These are phyloP conservation scores for Microtus ochrogaster DNA, from an alignment of 2,113 vertebrate species.

Conservation along the genomic window DNA sequence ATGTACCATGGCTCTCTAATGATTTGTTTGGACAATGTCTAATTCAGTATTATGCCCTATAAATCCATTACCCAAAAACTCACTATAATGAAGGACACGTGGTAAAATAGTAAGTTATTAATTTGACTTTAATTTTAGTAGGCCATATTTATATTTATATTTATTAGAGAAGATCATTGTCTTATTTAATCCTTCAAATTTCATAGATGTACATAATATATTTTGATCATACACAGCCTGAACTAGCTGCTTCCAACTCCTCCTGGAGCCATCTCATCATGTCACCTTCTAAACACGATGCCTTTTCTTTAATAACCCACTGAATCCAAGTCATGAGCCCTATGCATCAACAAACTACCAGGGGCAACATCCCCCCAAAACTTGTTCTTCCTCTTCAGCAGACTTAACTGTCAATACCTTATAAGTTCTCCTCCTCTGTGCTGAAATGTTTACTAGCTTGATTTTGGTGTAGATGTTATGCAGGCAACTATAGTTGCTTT, in stretches of 20 bases:
- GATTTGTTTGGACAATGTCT: constrained; percentile 23
- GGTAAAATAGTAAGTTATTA: constrained; percentile 39
- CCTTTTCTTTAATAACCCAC: not conserved
- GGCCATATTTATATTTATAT: constrained; percentile 32
- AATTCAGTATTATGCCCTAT: constrained; percentile 14
- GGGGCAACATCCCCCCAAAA: not conserved
- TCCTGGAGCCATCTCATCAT: not conserved
- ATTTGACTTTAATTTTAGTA: constrained; percentile 53
- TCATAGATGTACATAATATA: not conserved
- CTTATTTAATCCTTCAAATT: not conserved
- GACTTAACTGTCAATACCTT: not conserved
- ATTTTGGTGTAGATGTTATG: not conserved
- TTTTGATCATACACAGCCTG: not conserved
- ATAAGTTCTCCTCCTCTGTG: not conserved
- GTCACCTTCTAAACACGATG: not conserved
- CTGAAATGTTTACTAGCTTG: not conserved
- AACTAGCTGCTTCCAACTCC: not conserved
- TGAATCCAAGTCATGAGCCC: not conserved
- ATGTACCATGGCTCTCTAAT: constrained; percentile 8
- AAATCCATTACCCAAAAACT: constrained; percentile 9
- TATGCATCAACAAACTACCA: not conserved
- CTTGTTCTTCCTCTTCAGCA: not conserved
- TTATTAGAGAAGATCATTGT: constrained; percentile 18
- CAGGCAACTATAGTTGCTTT: too few species aligned
- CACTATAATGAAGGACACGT: not conserved